These are phyloP conservation scores for Laodelphax striatellus DNA, from an alignment of 1,140 invertebrate species.

Conservation along the genomic window DNA sequence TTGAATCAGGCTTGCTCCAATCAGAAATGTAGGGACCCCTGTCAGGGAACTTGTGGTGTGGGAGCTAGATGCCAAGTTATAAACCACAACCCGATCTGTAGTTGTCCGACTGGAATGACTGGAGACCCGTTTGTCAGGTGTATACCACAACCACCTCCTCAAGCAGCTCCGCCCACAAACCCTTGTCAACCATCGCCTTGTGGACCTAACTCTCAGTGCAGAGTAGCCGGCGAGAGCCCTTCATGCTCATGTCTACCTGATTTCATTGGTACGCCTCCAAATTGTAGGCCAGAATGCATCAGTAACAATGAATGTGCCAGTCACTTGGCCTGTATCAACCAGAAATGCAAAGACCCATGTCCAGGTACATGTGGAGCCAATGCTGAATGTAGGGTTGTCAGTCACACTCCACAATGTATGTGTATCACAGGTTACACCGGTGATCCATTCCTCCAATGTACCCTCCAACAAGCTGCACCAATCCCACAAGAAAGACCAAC, in stretches of 20 bases:
- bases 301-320: slow-evolving; percentile 49
- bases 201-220: slow-evolving; percentile 55
- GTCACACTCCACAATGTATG: slow-evolving; percentile 49
- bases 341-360: slow-evolving; percentile 57
- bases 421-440: slow-evolving; percentile 44
- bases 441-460: slow-evolving; percentile 50
- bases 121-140: slow-evolving; percentile 61
- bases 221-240: slow-evolving; percentile 41
- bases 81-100: slow-evolving; percentile 55
- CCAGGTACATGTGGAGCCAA: slow-evolving; percentile 47
- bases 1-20: slow-evolving; percentile 52
- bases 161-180: slow-evolving; percentile 51
- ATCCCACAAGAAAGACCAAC: slow-evolving; percentile 20
- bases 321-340: slow-evolving; percentile 49
- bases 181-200: slow-evolving; percentile 48
- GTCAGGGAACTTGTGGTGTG: slow-evolving; percentile 53
- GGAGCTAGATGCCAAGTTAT: slow-evolving; percentile 50
- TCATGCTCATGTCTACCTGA: slow-evolving; percentile 50
- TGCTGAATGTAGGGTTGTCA: slow-evolving; percentile 52
- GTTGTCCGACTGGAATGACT: slow-evolving; percentile 49
- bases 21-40: slow-evolving; percentile 58
- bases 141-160: slow-evolving; percentile 45
- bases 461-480: slow-evolving; percentile 17
- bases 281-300: slow-evolving; percentile 51
- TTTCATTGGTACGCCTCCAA: slow-evolving; percentile 48